Conservation (phyloP, 2,797 vertebrate genomes). For the Crenuchus spilurus region DNA sequence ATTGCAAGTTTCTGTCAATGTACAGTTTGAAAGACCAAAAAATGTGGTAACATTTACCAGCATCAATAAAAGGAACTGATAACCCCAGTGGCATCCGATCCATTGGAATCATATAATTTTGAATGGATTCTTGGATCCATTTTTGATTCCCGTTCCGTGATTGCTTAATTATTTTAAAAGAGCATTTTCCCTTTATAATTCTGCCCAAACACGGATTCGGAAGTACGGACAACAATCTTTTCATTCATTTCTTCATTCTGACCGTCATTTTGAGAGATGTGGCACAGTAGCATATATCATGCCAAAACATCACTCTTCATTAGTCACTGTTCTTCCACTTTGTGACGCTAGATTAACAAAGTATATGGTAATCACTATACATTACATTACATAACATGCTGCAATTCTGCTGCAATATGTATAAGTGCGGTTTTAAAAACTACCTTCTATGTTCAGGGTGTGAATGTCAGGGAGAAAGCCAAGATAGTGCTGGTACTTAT, state of each 20-base stretch:
- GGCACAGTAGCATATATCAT: background rate
- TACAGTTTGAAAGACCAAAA: no score
- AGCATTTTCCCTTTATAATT: background rate
- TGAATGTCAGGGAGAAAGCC: constrained; percentile 94
- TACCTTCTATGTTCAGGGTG: constrained; percentile 72
- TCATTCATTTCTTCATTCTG: background rate
- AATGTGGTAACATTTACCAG: no score
- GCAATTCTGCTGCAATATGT: background rate
- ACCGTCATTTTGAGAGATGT: background rate
- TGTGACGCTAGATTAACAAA: background rate
- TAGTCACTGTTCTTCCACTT: background rate
- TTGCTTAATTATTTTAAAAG: background rate
- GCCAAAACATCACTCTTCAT: background rate
- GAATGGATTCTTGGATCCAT: no score
- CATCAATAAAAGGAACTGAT: no score
- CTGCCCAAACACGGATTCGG: background rate
- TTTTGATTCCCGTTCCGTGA: no score
- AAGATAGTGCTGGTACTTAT: constrained; percentile 90
- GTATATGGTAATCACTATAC: no score
- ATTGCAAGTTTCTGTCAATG: no score
- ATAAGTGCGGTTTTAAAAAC: background rate
- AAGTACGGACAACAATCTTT: background rate
- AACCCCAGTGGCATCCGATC: no score
- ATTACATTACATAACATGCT: background rate
- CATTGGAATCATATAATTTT: no score